phyloP scores from a whole-genome alignment of 2,113 vertebrate genomes.

The Mustela lutreola region DNA sequence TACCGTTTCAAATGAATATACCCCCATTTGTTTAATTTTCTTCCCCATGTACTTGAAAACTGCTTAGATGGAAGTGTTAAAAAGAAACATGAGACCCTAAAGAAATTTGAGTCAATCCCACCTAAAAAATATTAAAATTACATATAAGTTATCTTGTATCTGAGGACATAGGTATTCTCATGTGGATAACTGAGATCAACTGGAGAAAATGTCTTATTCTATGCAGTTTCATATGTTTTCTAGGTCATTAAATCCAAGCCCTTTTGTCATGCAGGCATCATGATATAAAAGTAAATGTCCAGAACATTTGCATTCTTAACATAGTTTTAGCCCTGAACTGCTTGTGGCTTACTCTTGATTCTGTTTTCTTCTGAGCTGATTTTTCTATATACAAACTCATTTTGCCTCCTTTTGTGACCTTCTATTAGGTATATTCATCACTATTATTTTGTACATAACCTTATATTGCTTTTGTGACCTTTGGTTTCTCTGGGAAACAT shows the following conservation, averaged over 20 bases:
- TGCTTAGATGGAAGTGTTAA: not conserved
- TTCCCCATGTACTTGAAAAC: not conserved
- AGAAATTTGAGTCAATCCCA: not conserved
- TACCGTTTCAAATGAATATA: not conserved
- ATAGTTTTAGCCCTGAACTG: not conserved
- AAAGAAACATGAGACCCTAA: not conserved
- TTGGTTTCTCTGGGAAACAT: not conserved
- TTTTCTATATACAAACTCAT: not conserved
- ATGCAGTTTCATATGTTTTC: not conserved
- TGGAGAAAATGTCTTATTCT: not conserved
- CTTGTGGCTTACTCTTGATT: not conserved
- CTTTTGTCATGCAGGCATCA: not conserved
- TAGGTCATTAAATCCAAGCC: not conserved
- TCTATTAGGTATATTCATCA: not conserved
- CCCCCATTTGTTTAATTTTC: slow-evolving; percentile 16
- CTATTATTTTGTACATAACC: not conserved
- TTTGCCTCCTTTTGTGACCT: not conserved
- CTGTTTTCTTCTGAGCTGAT: not conserved
- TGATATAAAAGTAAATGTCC: not conserved
- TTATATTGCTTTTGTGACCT: not conserved
- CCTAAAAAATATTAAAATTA: not conserved
- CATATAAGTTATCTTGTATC: not conserved
- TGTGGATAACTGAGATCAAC: not conserved
- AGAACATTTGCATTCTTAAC: not conserved
- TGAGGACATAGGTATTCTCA: not conserved